phyloP scores from a whole-genome alignment of 2,888 invertebrate species.

The Bedellia somnulentella region DNA sequence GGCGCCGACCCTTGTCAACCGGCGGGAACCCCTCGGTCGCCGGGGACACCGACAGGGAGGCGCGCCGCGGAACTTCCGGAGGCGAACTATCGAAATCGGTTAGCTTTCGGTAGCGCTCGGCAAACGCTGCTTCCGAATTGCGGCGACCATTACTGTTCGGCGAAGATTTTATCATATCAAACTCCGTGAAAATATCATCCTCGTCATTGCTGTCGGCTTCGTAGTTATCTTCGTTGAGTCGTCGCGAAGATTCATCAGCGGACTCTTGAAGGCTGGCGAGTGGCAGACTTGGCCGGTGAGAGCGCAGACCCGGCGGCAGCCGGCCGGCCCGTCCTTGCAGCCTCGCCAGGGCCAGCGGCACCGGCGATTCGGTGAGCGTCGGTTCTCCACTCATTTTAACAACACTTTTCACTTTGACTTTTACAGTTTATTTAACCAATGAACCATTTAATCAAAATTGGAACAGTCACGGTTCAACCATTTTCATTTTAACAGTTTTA shows the following conservation, averaged over 20 bases:
- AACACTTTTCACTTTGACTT: slow-evolving; percentile 22
- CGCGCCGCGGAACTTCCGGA: slow-evolving; percentile 41
- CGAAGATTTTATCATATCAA: slow-evolving; percentile 19
- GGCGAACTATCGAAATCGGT: slow-evolving; percentile 44
- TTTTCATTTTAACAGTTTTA: slow-evolving; percentile 20
- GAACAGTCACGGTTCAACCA: slow-evolving; percentile 30
- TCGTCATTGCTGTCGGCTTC: slow-evolving; percentile 28
- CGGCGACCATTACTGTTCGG: slow-evolving; percentile 39
- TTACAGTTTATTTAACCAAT: slow-evolving; percentile 17
- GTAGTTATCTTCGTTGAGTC: slow-evolving; percentile 39
- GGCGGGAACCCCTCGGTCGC: slow-evolving; percentile 30
- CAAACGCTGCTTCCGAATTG: slow-evolving; percentile 46
- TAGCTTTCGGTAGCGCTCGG: slow-evolving; percentile 46
- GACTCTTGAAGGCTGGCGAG: slow-evolving; percentile 49
- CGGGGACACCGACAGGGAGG: slow-evolving; percentile 42
- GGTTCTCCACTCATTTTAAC: slow-evolving; percentile 34
- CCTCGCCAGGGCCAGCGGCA: slow-evolving; percentile 47
- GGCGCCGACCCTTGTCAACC: slow-evolving; percentile 60
- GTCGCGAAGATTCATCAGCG: slow-evolving; percentile 40
- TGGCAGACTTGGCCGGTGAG: slow-evolving; percentile 36
- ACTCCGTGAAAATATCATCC: slow-evolving; percentile 42
- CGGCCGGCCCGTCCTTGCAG: slow-evolving; percentile 28
- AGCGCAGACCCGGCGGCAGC: slow-evolving; percentile 27
- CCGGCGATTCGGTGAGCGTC: slow-evolving; percentile 49
- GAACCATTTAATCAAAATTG: slow-evolving; percentile 14